Base-by-base conservation (phyloP, 2,797 vertebrate genomes). In the Acipenser transmontanus region DNA sequence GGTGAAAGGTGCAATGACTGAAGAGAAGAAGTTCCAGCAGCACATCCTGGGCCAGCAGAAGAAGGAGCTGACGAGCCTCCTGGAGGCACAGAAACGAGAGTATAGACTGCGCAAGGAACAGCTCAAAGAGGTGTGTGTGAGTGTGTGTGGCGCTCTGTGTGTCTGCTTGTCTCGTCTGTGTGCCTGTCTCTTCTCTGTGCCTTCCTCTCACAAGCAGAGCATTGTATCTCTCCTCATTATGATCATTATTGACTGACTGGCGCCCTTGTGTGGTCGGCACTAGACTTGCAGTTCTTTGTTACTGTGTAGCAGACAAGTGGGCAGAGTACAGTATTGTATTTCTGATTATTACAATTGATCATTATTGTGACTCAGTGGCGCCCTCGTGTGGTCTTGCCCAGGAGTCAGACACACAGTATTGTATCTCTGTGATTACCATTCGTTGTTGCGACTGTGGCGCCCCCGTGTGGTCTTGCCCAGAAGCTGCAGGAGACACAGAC, bases 21-120 rank as follows among this genome's bases (percentile, higher is more conserved):
- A 96, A 73, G 94, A 96, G 75, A 95, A 95, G 69, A 96, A 95
- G 82, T 95, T 96, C 75, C 94, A 96, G 82, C 94, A 96, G 81
- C 94, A 96, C 75, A 95, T 96, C 61, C 80, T 95, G 59, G 85
- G 80, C 63, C 94, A 96, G 83, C 94, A 96, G 73, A 96, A 96
- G 84, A 96, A 96, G 78, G 94, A 96, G 77, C 71, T 96, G 71
- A 93, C 91, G 0, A 79, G 87, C 71, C 81, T 96, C 67, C 79
- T 95, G 51, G 94, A 96, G 74, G 91, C 91, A 1, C 94, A 96
- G 79, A 96, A 96, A 73, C 83, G 94, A 1, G 93, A 94, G 74
- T 96, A 96, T 71, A 88, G 94, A 59, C 91, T 94, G 60, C 91
- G 94, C 70, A 96, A 96, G 73, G 94, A 96, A 73, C 94, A 96